A percentile compares a stretch with the other conserved stretches of the same genome.
These are phyloP conservation scores for Bacillus rossius DNA, from an alignment of 1,140 invertebrate species.

Conservation along the genomic window DNA sequence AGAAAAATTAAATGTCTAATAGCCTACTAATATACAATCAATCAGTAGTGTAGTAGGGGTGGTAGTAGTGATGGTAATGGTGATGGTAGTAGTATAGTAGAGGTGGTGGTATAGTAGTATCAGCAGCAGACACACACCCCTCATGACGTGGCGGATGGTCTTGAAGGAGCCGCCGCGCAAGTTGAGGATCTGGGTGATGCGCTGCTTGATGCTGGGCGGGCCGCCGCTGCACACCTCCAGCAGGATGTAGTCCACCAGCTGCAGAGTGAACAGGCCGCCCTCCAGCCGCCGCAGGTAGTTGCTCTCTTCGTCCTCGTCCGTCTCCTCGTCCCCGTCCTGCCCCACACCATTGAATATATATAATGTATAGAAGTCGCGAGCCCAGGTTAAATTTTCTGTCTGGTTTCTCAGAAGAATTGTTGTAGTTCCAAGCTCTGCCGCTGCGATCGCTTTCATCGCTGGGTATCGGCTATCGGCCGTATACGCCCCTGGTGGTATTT, in stretches of 20 bases:
- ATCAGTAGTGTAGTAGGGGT: no score
- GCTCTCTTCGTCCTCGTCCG: constrained; percentile 70
- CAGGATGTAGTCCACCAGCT: constrained; percentile 94
- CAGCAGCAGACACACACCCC: constrained; percentile 53
- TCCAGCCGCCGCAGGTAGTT: constrained; percentile 86
- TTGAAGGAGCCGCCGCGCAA: constrained; percentile 86
- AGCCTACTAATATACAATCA: no score
- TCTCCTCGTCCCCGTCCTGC: constrained; percentile 54
- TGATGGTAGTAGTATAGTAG: not conserved
- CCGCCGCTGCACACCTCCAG: constrained; percentile 82
- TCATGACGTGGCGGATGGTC: constrained; percentile 92
- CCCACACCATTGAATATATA: constrained; percentile 5
- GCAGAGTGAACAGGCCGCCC: constrained; percentile 91
- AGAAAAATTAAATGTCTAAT: no score
- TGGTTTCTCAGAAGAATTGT: no score
- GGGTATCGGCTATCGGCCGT: no score
- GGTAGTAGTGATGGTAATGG: no score
- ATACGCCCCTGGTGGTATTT: no score
- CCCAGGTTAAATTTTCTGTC: no score
- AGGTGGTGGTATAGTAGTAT: no score
- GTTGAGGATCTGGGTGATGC: constrained; percentile 85
- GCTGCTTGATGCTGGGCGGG: constrained; percentile 72
- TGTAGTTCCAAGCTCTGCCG: no score
- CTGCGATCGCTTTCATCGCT: no score
- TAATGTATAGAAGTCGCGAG: no score